A percentile compares a stretch with the other conserved stretches of the same genome.
Conservation (phyloP, 2,888 invertebrate genomes). For the Melieria crassipennis region DNA sequence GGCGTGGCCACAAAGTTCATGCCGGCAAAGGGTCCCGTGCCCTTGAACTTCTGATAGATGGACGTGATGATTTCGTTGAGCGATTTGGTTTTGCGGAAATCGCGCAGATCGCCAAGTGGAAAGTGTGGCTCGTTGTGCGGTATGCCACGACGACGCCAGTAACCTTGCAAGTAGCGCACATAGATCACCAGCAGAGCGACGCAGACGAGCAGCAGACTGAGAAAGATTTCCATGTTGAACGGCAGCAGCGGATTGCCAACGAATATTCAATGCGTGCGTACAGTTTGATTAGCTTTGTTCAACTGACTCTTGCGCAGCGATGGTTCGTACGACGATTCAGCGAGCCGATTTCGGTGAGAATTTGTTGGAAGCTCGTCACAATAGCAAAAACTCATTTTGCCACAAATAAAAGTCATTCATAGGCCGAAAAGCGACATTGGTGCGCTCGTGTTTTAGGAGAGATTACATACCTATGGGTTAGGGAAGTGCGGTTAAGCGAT, state of each 20-base stretch:
- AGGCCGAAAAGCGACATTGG: too few species aligned
- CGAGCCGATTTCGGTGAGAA: too few species aligned
- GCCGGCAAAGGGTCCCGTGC: conserved; percentile 49
- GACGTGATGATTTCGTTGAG: conserved; percentile 35
- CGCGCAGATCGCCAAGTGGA: conserved; percentile 36
- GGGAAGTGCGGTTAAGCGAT: too few species aligned
- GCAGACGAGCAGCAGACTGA: conserved; percentile 24
- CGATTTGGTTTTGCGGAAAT: conserved; percentile 25
- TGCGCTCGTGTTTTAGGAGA: too few species aligned
- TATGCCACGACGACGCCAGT: conserved; percentile 40
- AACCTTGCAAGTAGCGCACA: conserved; percentile 32
- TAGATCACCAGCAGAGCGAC: conserved; percentile 20
- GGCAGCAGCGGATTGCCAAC: neutral
- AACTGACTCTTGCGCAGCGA: too few species aligned
- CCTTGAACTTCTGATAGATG: conserved; percentile 47
- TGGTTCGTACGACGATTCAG: too few species aligned
- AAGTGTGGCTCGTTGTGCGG: conserved; percentile 38
- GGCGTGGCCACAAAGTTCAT: conserved; percentile 48
- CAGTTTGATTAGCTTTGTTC: too few species aligned
- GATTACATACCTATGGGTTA: too few species aligned
- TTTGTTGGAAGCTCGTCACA: too few species aligned
- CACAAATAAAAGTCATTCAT: too few species aligned
- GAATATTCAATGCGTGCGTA: too few species aligned
- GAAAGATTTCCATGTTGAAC: conserved; percentile 21
- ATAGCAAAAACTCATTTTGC: too few species aligned